Percentiles rank a stretch among this genome's conserved stretches.
Evolutionary conservation across 2,888 invertebrate species (phyloP).

Genomic region (Phania funesta): DNA sequence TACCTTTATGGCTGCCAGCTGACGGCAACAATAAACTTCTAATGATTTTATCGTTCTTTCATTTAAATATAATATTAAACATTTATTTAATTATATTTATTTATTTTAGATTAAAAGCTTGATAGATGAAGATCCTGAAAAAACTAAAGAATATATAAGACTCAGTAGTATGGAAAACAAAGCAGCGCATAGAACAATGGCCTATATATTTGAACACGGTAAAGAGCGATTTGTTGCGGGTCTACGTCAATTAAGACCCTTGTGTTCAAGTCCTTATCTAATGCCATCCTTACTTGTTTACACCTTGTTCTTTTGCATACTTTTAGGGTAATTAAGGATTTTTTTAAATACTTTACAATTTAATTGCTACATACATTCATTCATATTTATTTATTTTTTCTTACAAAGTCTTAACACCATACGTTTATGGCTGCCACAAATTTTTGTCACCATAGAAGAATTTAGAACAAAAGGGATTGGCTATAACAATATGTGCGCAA

Average conservation of each 20-base stretch:
- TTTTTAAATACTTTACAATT: not conserved
- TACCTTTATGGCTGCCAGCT: no score
- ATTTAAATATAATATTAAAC: no score
- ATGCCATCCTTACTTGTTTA: conserved; percentile 84
- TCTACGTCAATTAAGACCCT: conserved; percentile 83
- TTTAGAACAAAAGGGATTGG: conserved; percentile 74
- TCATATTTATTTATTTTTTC: not conserved
- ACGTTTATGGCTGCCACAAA: conserved; percentile 91
- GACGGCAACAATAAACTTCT: no score
- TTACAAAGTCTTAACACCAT: conserved; percentile 86
- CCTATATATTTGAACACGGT: conserved; percentile 16
- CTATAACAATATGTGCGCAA: conserved; percentile 72
- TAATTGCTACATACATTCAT: not conserved
- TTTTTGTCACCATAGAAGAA: conserved; percentile 86
- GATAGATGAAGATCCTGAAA: conserved; percentile 72
- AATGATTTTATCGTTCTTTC: no score
- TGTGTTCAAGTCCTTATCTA: conserved; percentile 84
- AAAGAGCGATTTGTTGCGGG: conserved; percentile 79
- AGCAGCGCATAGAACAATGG: conserved; percentile 4
- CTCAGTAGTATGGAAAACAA: conserved; percentile 38
- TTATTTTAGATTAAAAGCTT: conserved; percentile 72
- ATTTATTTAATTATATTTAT: no score
- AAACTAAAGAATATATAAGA: conserved; percentile 25
- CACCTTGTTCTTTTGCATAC: conserved; percentile 83
- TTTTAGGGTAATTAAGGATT: conserved; percentile 83